Base-by-base conservation (phyloP, 2,888 invertebrate genomes). In the Eristalinus aeneus region DNA sequence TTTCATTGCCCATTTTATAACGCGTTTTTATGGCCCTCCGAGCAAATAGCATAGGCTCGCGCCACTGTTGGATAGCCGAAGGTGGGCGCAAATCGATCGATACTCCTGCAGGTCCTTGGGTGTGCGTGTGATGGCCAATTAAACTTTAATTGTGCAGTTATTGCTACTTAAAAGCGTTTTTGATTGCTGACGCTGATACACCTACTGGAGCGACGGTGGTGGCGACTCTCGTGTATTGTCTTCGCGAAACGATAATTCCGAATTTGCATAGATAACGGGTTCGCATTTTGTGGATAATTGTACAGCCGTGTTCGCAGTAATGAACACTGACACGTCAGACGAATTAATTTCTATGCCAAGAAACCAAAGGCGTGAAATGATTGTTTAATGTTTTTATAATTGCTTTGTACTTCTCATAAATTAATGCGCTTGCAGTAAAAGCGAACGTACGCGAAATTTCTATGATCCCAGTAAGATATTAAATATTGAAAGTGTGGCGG, bases 131-230 rank as follows among this genome's bases (percentile, higher is more conserved):
- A 85, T 85, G 64, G 81, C 72, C 85, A 85, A 85, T 85, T 85
- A 81, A 85, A 85, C 68, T 81, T 85, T 85, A 80, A 85, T 85
- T 85, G 67, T 81, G 76, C 76, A 81, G 76, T 81, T 85, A 85
- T 85, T 68, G 85, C 76, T 85, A 60, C 72, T 84, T 76, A 58
- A 61, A 63, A 53, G 36, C 77, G 34, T 64, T 63, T 39, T 74
- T 74, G 68, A 23, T 12, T 46, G 46, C 46, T 46, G 46, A 5
- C 8, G 46, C 46, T 46, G 46, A 46, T 46, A 46, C 46, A 46
- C 46, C 16, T 16, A n/a, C 16, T 4, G 39, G 39, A 6, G 39
- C 12, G 39, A 5, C 27, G 27, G 27, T 5, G 27, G 27, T 3
- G 27, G 27, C 27, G 27, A 27, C 46, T 16, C 16, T 5, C 39